phyloP scores from a whole-genome alignment of 2,888 invertebrate species.

The Labia minor region DNA sequence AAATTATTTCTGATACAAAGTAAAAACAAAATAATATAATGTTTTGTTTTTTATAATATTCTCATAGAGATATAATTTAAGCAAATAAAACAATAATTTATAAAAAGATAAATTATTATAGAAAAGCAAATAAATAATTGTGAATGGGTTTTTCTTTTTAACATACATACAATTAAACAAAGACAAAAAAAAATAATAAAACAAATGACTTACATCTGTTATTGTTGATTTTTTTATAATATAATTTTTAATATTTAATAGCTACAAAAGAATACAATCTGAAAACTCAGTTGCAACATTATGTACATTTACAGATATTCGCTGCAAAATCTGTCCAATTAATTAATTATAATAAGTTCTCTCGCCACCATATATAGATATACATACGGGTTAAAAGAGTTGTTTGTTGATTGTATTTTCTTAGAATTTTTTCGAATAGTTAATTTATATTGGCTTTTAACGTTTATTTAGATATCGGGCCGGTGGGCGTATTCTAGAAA shows the following conservation, averaged over 20 bases:
- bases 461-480: neutral
- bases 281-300: slow-evolving; percentile 13
- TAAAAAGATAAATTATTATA: too few relatives aligned
- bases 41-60: too few relatives aligned
- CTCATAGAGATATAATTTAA: too few relatives aligned
- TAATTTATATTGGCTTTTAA: neutral
- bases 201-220: too few relatives aligned
- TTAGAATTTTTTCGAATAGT: neutral
- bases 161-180: too few relatives aligned
- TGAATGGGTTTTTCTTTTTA: too few relatives aligned
- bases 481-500: slow-evolving; percentile 8
- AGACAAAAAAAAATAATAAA: too few relatives aligned
- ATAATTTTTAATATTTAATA: slow-evolving; percentile 4
- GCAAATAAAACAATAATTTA: too few relatives aligned
- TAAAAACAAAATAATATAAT: too few relatives aligned
- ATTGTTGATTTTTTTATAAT: neutral
- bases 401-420: neutral
- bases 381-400: slow-evolving; percentile 7
- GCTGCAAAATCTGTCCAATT: neutral
- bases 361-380: slow-evolving; percentile 7
- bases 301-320: neutral
- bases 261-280: slow-evolving; percentile 13
- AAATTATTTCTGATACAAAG: too few relatives aligned
- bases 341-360: neutral
- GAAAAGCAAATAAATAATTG: too few relatives aligned